Conservation (phyloP, 2,113 vertebrate species). For the Passer domesticus region DNA sequence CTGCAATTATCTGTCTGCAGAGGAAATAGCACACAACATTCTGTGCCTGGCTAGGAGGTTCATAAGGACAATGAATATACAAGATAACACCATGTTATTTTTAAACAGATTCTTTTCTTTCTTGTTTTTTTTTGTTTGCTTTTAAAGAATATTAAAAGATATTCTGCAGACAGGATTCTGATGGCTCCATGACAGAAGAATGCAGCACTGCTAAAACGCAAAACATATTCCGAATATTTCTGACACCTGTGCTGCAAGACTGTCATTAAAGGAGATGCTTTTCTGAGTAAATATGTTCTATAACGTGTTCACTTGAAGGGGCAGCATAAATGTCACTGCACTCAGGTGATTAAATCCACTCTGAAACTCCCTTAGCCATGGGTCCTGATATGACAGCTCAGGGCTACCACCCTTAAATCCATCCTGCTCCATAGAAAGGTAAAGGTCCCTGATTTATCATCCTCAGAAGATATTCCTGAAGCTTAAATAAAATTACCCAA, state of each 20-base stretch:
- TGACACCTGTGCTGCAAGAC: background rate
- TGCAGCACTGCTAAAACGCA: background rate
- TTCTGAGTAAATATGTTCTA: background rate
- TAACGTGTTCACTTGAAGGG: accelerated
- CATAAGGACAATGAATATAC: background rate
- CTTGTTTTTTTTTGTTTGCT: background rate
- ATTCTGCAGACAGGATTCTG: background rate
- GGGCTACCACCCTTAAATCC: background rate
- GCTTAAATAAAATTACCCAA: accelerated
- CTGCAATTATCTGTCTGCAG: background rate
- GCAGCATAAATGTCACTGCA: background rate
- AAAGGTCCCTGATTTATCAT: background rate
- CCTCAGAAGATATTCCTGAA: background rate
- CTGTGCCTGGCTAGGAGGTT: background rate
- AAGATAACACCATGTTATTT: background rate
- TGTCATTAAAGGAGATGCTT: background rate
- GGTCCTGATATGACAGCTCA: background rate
- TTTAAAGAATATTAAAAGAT: background rate
- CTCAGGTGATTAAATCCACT: background rate
- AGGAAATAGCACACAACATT: background rate
- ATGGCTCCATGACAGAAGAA: background rate
- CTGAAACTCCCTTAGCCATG: background rate
- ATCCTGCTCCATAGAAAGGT: accelerated
- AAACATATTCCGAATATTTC: background rate
- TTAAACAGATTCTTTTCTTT: background rate